A percentile compares a stretch with the other conserved stretches of the same genome.
Evolutionary conservation across 1,140 invertebrate genomes (phyloP).

Genomic region (Lerema accius): DNA sequence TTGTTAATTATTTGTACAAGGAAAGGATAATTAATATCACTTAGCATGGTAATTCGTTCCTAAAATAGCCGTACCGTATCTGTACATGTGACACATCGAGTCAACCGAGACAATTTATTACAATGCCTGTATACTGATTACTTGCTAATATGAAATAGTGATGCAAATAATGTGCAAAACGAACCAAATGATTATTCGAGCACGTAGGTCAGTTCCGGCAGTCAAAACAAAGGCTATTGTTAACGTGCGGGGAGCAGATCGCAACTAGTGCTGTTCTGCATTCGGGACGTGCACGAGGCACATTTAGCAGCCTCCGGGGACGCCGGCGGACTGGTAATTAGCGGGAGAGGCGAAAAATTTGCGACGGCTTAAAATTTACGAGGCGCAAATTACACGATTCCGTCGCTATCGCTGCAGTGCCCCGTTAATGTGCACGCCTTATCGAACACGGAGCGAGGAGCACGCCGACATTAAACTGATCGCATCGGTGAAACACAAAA

Average conservation of each 20-base stretch:
- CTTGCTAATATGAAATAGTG: slow-evolving; percentile 34
- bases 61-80: slow-evolving; percentile 10
- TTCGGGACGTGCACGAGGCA: slow-evolving; percentile 75
- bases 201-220: slow-evolving; percentile 71
- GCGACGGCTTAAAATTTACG: slow-evolving; percentile 79
- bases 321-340: slow-evolving; percentile 78
- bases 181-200: slow-evolving; percentile 62
- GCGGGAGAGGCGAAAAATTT: slow-evolving; percentile 80
- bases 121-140: slow-evolving; percentile 20
- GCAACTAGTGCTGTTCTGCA: slow-evolving; percentile 66
- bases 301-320: slow-evolving; percentile 78
- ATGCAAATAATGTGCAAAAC: slow-evolving; percentile 49
- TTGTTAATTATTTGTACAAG: background rate
- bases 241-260: slow-evolving; percentile 63
- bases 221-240: slow-evolving; percentile 80
- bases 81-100: slow-evolving; percentile 2
- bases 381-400: slow-evolving; percentile 80
- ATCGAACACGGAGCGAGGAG: slow-evolving; percentile 61
- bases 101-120: slow-evolving; percentile 14
- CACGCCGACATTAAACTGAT: slow-evolving; percentile 55
- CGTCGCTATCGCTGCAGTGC: slow-evolving; percentile 73
- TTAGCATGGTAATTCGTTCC: background rate
- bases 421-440: slow-evolving; percentile 78
- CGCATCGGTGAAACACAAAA: slow-evolving; percentile 53
- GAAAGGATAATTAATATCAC: slow-evolving; percentile 7